Evolutionary conservation across 2,797 vertebrate genomes (phyloP), one percentile per base, ranked within the genome.

Genomic region (Phoxinus dragarum): DNA sequence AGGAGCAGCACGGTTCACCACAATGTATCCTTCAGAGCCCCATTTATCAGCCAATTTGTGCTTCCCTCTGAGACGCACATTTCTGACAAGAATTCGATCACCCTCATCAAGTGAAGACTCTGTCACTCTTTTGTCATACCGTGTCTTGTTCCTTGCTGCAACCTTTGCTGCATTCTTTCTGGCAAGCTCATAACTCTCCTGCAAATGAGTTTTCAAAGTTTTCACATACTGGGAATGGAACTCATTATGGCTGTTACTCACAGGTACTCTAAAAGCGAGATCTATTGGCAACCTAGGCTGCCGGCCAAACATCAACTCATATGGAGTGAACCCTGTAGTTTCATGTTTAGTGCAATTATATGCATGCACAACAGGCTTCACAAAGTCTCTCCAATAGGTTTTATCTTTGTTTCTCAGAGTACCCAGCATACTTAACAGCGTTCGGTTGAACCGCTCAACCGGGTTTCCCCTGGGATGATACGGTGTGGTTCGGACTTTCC

Each of bases 91-190:
- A 17, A 52, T 1, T 52, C 49, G 49, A 16, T 52, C 59, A 27
- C 59, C 59, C n/a, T 2, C 59, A 27, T 61, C n/a, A 27, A 61
- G n/a, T n/a, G 59, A 61, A 86, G 59, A 61, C n/a, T 61, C 59
- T 5, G 8, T 11, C 56, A 59, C 56, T 59, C 56, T 59, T n/a
- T n/a, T 56, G 54, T 56, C 54, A 9, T 56, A 56, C 19, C 54
- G 2, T 23, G 54, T 23, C 54, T 56, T 56, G 54, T 59, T 11
- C 23, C 23, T 59, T n/a, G 56, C 23, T 59, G 56, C 23, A 59
- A 59, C 21, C 23, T n/a, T 59, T 59, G 56, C 23, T n/a, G 56
- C 56, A 59, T 59, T 59, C 9, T 59, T 59, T 23, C 56, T n/a
- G 56, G 17, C 56, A 59, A 59, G 56, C 23, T 59, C 56, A 59